Conservation (phyloP, 2,888 invertebrate species). For the Lutraria lutraria region DNA sequence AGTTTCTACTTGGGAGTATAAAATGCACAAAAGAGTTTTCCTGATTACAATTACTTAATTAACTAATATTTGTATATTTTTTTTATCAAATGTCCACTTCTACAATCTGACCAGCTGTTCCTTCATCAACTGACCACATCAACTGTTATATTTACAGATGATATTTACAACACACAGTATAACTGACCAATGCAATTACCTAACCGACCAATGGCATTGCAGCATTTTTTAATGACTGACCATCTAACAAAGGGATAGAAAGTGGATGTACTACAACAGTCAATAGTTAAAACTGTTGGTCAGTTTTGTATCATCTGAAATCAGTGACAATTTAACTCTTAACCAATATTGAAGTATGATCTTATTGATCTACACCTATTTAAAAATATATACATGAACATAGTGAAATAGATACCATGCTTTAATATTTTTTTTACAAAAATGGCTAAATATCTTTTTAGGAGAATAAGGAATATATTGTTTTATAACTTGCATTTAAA, state of each 20-base stretch:
- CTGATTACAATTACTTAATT: neutral
- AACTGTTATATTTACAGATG: slow-evolving; percentile 38
- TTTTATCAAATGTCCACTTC: slow-evolving; percentile 25
- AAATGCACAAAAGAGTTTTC: neutral
- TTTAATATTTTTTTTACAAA: too few relatives aligned
- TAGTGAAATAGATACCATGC: too few relatives aligned
- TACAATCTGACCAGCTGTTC: slow-evolving; percentile 39
- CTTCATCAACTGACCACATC: slow-evolving; percentile 18
- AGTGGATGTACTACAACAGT: slow-evolving; percentile 2
- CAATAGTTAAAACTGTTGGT: slow-evolving; percentile 22
- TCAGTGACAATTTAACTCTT: slow-evolving; percentile 19
- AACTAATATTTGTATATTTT: neutral
- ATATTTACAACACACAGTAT: slow-evolving; percentile 55
- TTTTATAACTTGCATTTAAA: too few relatives aligned
- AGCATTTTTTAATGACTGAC: slow-evolving; percentile 39
- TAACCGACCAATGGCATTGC: slow-evolving; percentile 48
- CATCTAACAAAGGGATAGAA: slow-evolving; percentile 20
- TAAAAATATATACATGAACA: too few relatives aligned
- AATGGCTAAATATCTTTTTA: too few relatives aligned
- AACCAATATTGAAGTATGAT: too few relatives aligned
- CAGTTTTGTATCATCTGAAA: slow-evolving; percentile 29
- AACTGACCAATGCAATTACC: slow-evolving; percentile 55
- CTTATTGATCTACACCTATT: too few relatives aligned
- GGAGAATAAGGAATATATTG: too few relatives aligned
- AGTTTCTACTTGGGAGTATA: neutral